These are phyloP conservation scores for Ariolimax columbianus DNA, from an alignment of 2,888 invertebrate genomes.

Conservation along the genomic window DNA sequence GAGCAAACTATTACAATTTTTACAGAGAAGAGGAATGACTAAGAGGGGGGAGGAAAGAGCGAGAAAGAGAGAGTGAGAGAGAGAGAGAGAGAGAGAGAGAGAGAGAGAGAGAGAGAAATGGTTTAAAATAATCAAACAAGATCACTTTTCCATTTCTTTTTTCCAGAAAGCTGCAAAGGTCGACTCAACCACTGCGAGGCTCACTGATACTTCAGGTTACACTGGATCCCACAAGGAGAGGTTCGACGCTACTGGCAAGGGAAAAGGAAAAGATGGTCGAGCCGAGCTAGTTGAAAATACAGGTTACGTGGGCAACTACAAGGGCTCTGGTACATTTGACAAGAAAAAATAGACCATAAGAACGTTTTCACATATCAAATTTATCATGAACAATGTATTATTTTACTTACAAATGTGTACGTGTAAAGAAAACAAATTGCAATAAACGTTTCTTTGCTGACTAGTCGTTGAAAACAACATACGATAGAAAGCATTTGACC, in stretches of 20 bases:
- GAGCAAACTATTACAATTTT: too few species aligned
- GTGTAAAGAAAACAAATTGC: neutral
- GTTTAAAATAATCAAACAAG: neutral
- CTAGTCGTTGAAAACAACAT: too few species aligned
- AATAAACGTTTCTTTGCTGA: too few species aligned
- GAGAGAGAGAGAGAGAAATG: too few species aligned
- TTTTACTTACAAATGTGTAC: neutral
- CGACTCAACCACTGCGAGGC: slow-evolving; percentile 46
- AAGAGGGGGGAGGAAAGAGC: too few species aligned
- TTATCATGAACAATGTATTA: neutral
- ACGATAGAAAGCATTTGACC: too few species aligned
- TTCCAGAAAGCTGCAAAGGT: slow-evolving; percentile 31
- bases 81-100: too few species aligned
- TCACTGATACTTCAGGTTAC: slow-evolving; percentile 55
- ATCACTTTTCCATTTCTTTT: neutral
- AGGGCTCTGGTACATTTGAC: slow-evolving; percentile 50
- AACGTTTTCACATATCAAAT: neutral
- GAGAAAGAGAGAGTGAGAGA: too few species aligned
- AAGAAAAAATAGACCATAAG: slow-evolving; percentile 28
- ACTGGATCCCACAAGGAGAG: slow-evolving; percentile 56
- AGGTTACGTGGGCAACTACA: slow-evolving; percentile 52
- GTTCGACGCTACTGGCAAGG: slow-evolving; percentile 52
- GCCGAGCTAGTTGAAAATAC: slow-evolving; percentile 33
- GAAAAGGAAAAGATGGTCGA: slow-evolving; percentile 53
- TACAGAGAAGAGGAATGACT: too few species aligned